phyloP scores from a whole-genome alignment of 2,888 invertebrate species.

The Tetropium fuscum region DNA sequence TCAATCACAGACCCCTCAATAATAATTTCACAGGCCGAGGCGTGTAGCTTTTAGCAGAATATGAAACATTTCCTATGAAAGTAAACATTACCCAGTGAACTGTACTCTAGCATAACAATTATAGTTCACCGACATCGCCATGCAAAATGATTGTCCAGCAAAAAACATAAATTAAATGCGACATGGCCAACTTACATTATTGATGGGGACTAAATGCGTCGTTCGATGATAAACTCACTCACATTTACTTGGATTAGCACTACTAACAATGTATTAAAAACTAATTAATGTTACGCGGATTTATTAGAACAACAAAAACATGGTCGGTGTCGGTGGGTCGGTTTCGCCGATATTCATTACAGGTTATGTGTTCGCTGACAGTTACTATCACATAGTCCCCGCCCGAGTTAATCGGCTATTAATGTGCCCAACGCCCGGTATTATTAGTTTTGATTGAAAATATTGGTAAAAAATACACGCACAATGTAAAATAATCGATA shows the following conservation, averaged over 20 bases:
- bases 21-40: no score
- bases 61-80: no score
- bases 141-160: slow-evolving; percentile 23
- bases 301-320: slow-evolving; percentile 34
- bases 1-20: no score
- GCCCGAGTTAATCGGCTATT: slow-evolving; percentile 12
- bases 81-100: no score
- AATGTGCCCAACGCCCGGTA: background rate
- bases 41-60: no score
- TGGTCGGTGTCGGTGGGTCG: slow-evolving; percentile 29
- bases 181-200: slow-evolving; percentile 43
- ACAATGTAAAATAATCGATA: slow-evolving; percentile 51
- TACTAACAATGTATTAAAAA: slow-evolving; percentile 1
- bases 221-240: slow-evolving; percentile 20
- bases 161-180: slow-evolving; percentile 20
- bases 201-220: slow-evolving; percentile 26
- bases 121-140: no score
- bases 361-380: slow-evolving; percentile 43
- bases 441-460: slow-evolving; percentile 15
- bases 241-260: slow-evolving; percentile 29
- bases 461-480: slow-evolving; percentile 36
- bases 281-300: slow-evolving; percentile 2
- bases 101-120: background rate
- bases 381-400: slow-evolving; percentile 36
- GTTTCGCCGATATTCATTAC: slow-evolving; percentile 36